Percentiles rank a stretch among this genome's conserved stretches.
Evolutionary conservation across 2,888 invertebrate species (phyloP).

Genomic region (Spatulosminthurus flaviceps): DNA sequence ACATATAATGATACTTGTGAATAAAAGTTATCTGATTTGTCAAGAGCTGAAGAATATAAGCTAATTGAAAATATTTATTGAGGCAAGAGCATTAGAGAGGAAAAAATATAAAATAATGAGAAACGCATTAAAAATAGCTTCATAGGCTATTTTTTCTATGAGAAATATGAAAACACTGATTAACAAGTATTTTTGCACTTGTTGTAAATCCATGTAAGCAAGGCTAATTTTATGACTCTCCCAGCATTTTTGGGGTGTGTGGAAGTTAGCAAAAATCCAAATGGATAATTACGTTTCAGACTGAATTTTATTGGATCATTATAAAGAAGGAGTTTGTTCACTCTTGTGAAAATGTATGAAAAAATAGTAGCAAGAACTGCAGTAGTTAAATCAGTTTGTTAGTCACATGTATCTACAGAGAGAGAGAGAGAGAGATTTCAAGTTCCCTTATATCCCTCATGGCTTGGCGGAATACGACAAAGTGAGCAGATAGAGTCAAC

Average conservation of each 20-base stretch:
- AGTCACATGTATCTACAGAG: not conserved
- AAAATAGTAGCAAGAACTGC: not conserved
- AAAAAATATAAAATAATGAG: too few relatives aligned
- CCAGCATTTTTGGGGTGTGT: not conserved
- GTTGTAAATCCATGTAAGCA: not conserved
- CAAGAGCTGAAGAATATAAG: too few relatives aligned
- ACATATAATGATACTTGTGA: too few relatives aligned
- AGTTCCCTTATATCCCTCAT: not conserved
- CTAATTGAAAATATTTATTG: too few relatives aligned
- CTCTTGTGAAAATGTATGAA: not conserved
- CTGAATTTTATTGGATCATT: not conserved
- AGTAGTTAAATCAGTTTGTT: not conserved
- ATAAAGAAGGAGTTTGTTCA: slow-evolving; percentile 9
- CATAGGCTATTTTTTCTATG: too few relatives aligned
- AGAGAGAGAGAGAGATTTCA: too few relatives aligned
- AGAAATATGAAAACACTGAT: too few relatives aligned
- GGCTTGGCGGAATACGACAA: slow-evolving; percentile 1
- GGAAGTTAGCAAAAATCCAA: not conserved
- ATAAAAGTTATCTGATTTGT: too few relatives aligned
- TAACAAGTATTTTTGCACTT: not conserved
- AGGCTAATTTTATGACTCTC: not conserved
- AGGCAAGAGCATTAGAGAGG: too few relatives aligned
- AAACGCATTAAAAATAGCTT: too few relatives aligned
- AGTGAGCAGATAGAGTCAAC: not conserved
- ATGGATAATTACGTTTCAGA: not conserved